Conservation (phyloP, 92 coral and sea anemone genomes). For the Montipora capitata region DNA sequence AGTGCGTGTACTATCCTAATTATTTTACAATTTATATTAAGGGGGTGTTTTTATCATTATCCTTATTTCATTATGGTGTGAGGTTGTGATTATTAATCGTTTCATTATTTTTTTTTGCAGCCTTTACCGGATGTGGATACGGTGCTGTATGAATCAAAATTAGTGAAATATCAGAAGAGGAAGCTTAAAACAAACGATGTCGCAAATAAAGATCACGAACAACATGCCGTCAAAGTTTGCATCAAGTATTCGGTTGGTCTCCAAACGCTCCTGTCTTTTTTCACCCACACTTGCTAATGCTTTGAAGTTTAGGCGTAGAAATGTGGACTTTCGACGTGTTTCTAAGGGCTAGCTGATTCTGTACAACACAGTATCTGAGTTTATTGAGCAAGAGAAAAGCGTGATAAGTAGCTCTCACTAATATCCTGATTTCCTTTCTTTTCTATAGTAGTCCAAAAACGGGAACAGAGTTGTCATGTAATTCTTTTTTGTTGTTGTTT, state of each 20-base stretch:
- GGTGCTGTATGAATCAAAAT: conserved; percentile 63
- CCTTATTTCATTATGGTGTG: too few species aligned
- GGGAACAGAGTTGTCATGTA: neutral
- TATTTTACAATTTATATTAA: neutral
- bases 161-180: conserved; percentile 64
- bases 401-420: too few species aligned
- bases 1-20: too few species aligned
- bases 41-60: neutral
- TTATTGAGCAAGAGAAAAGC: too few species aligned
- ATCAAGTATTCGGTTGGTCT: conserved; percentile 78
- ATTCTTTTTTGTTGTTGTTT: neutral
- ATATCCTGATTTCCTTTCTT: too few species aligned
- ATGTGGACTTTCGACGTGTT: too few species aligned
- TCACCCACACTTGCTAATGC: too few species aligned
- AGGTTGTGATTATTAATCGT: neutral
- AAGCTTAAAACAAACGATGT: conserved; percentile 23
- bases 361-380: too few species aligned
- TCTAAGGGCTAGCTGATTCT: too few species aligned
- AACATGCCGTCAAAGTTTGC: conserved; percentile 81
- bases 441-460: too few species aligned
- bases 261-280: neutral
- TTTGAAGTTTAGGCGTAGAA: too few species aligned
- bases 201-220: conserved; percentile 15
- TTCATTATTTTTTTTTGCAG: conserved; percentile 33
- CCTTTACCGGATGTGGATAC: conserved; percentile 86